Base-by-base conservation (phyloP, 2,888 invertebrate species). In the Agrypnus murinus region DNA sequence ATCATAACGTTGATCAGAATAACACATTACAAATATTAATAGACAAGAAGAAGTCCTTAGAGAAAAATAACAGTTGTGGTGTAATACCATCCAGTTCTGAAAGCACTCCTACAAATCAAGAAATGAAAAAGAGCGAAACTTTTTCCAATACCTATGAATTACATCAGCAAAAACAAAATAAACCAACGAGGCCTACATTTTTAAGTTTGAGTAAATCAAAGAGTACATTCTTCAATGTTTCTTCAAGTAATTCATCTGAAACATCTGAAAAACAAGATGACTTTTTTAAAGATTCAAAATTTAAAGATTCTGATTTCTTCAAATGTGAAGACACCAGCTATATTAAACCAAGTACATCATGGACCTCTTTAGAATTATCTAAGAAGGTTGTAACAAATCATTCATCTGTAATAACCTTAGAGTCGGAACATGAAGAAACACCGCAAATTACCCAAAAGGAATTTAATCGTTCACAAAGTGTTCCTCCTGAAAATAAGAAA, bases 391-490 rank as follows among this genome's bases (percentile, higher is more conserved):
- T 76, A 1, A 74, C 70, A 50, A 75, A 72, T 58, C 67, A 68
- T 34, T 73, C 78, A 45, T 69, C 75, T 17, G 65, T 70, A 9
- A 76, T 77, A 57, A 75, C 74, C 40, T 65, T 75, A 53, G 76
- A 78, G 69, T 65, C 65, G 12, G 78, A 77, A 60, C 48, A 58
- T 58, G 14, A 19, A 43, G 46, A 64, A 9, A 0, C 14, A 55
- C 17, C 43, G 62, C 32, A 19, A n/a, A 17, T 36, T 12, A 40
- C n/a, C 10, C 40, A 60, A 68, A 69, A 69, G 14, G 66, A 64
- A 67, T 62, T 77, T 71, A 34, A 32, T 74, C 74, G 84, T 32
- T 81, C 83, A 2, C 81, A 82, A 74, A 84, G 84, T 65, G 83
- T 81, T 58, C 84, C 84, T 3, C 83, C 83, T 0, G 81, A 81